Base-by-base conservation (phyloP, 2,888 invertebrate genomes). In the Conus canariensis region DNA sequence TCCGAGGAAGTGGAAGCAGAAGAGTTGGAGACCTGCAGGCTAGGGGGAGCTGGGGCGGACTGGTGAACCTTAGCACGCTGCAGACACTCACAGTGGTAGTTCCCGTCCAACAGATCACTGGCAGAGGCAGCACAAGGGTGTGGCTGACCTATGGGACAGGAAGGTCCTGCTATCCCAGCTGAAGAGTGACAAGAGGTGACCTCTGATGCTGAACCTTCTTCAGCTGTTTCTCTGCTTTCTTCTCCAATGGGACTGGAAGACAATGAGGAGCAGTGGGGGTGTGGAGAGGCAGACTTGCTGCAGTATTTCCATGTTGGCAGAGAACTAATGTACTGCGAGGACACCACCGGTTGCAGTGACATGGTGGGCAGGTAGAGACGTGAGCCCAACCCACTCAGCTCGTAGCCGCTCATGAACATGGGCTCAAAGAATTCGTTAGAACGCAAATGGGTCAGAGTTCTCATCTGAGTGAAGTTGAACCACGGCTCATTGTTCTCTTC, bases 321-420 rank as follows among this genome's bases (percentile, higher is more conserved):
- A 85, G 96, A 95, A 88, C 96, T 96, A 58, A 97, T 96, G 92
- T 97, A 97, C 88, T 97, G 97, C 64, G 94, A 94, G 4, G 96
- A 95, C 87, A 96, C 95, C 59, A 96, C 94, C 8, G 96, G 96
- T 88, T 96, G 96, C 64, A 96, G 94, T 96, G 93, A 83, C 94
- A 92, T 64, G 77, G 93, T 91, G 92, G 94, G 93, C 94, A 94
- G 91, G 95, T 96, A 91, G 96, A 96, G 90, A 91, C 93, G 93
- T 88, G 94, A 94, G 59, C 94, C 90, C 91, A 91, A 90, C 19
- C 91, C 93, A 90, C 90, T 91, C 89, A 91, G 87, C 70, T 91
- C 92, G 87, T 74, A 92, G 59, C 92, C 90, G 88, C 91, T 90
- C 85, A 90, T 89, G 58, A 88, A 86, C 91, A 91, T 91, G 25